Evolutionary conservation across 2,113 vertebrate species (phyloP).

Genomic region (Upupa epops): DNA sequence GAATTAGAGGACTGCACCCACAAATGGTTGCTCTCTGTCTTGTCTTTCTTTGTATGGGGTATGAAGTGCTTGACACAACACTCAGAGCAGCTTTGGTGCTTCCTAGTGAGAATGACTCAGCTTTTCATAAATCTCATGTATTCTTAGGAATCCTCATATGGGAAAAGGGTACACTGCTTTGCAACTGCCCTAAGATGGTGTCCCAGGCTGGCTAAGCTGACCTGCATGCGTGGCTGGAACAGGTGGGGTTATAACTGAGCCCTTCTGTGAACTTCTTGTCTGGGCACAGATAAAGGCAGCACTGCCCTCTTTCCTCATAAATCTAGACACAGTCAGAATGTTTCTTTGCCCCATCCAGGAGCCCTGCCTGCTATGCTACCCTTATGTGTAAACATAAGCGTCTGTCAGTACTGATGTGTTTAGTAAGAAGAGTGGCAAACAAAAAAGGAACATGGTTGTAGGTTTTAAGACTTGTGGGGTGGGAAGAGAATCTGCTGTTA

Average conservation of each 20-base stretch:
- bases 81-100: not conserved
- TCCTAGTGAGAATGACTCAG: not conserved
- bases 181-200: not conserved
- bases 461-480: not conserved
- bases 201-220: not conserved
- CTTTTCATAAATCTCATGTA: not conserved
- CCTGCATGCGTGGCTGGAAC: not conserved
- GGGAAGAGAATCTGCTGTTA: not conserved
- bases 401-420: not conserved
- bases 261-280: not conserved
- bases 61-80: not conserved
- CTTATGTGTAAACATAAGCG: not conserved
- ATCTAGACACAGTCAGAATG: not conserved
- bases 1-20: not conserved
- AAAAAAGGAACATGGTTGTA: not conserved
- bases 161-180: not conserved
- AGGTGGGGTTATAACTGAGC: accelerated
- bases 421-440: not conserved
- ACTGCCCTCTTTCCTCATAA: not conserved
- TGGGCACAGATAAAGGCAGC: not conserved
- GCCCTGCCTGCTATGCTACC: not conserved
- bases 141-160: not conserved
- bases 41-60: not conserved
- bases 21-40: not conserved
- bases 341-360: not conserved